These are phyloP conservation scores for Oophaga pumilio DNA, from an alignment of 2,113 vertebrate species.

Conservation along the genomic window DNA sequence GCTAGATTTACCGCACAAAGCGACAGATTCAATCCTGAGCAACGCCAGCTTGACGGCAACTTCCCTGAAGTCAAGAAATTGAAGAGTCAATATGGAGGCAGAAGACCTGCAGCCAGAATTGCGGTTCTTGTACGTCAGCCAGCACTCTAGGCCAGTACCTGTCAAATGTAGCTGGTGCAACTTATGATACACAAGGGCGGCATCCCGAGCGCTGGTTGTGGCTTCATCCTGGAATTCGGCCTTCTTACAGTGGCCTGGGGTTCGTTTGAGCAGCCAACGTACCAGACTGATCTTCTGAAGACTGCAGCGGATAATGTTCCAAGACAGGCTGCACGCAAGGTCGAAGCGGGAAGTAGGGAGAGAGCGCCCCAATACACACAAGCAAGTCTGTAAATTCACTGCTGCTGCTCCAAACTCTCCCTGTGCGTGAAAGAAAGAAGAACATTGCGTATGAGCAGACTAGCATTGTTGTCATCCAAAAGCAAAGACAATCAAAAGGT, in stretches of 20 bases:
- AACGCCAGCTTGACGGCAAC: conserved; percentile 41
- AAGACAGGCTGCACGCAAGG: conserved; percentile 89
- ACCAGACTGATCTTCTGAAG: conserved; percentile 88
- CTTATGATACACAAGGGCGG: conserved; percentile 88
- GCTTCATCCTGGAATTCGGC: conserved; percentile 89
- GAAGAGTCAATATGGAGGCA: too few species aligned
- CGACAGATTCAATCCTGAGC: conserved; percentile 80
- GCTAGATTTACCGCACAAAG: conserved; percentile 93
- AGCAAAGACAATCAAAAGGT: too few species aligned
- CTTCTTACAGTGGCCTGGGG: conserved; percentile 73
- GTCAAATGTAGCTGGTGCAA: conserved; percentile 95
- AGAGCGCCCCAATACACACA: conserved; percentile 84
- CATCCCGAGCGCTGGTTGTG: conserved; percentile 86
- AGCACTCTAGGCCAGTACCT: conserved; percentile 68
- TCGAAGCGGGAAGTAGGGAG: conserved; percentile 87
- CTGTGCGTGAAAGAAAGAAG: conserved; percentile 64
- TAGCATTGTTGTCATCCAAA: too few species aligned
- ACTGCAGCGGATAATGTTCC: conserved; percentile 93
- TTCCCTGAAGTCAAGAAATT: conserved; percentile 22
- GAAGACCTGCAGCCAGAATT: not conserved
- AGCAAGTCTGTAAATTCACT: conserved; percentile 86
- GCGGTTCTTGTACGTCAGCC: not conserved
- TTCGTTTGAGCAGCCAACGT: conserved; percentile 90
- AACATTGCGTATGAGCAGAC: too few species aligned
- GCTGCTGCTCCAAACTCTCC: conserved; percentile 86